These are phyloP conservation scores for Oasisia sp. DNA, from an alignment of 2,888 invertebrate genomes.

Conservation along the genomic window DNA sequence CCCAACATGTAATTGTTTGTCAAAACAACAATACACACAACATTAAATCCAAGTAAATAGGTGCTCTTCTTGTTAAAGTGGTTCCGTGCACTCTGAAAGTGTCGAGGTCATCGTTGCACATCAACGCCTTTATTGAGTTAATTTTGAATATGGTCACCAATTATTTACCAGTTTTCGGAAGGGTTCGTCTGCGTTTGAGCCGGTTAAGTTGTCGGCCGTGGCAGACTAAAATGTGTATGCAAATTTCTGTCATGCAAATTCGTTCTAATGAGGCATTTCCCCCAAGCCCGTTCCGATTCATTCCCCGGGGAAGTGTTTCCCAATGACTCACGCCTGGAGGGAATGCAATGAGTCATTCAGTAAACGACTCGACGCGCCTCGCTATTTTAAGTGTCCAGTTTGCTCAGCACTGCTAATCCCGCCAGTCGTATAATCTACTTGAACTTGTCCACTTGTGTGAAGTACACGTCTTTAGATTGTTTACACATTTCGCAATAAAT, in stretches of 20 bases:
- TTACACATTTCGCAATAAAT: constrained; percentile 13
- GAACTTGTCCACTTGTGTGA: background rate
- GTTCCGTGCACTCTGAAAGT: background rate
- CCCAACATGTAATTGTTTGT: background rate
- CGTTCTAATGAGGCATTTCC: background rate
- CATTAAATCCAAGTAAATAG: background rate
- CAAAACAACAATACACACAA: background rate
- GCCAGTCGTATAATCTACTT: background rate
- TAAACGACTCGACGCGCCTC: background rate
- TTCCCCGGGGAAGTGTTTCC: background rate
- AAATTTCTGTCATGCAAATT: background rate
- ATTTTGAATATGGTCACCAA: background rate
- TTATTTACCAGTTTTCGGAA: background rate
- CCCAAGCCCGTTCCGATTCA: background rate
- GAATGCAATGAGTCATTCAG: background rate
- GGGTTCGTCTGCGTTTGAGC: background rate
- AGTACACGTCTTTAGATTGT: background rate
- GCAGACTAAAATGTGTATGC: background rate
- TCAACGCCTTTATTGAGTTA: background rate
- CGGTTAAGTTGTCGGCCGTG: too few species aligned
- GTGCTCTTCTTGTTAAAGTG: background rate
- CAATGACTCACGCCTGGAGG: background rate
- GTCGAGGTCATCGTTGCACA: background rate
- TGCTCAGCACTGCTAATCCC: background rate
- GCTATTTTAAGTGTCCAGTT: constrained; percentile 17